Conservation (phyloP, 2,888 invertebrate genomes). For the Yponomeuta malinellus region DNA sequence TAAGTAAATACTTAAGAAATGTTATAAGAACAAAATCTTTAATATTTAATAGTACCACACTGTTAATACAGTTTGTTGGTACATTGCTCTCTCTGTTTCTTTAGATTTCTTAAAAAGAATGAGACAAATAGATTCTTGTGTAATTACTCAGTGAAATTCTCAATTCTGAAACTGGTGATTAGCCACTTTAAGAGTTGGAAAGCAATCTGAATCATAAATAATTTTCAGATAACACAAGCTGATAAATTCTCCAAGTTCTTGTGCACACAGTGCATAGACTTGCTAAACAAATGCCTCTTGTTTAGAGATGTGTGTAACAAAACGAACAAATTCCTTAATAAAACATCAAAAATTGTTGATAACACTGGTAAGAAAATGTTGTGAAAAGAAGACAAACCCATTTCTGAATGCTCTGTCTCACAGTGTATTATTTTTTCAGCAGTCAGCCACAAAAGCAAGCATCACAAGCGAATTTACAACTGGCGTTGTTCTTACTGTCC, state of each 20-base stretch:
- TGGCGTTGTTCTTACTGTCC: not conserved
- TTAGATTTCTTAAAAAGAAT: not conserved
- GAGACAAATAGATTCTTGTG: no score
- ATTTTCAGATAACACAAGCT: constrained; percentile 4
- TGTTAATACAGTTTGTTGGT: no score
- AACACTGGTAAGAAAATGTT: not conserved
- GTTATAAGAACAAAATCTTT: not conserved
- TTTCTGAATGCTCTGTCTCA: no score
- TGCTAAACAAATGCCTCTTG: not conserved
- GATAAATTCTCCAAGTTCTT: not conserved
- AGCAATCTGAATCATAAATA: no score
- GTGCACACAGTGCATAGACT: constrained; percentile 7
- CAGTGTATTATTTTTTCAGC: not conserved
- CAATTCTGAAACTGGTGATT: no score
- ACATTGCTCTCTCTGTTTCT: not conserved
- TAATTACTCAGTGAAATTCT: no score
- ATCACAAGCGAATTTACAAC: not conserved
- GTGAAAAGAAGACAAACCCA: no score
- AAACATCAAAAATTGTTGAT: not conserved
- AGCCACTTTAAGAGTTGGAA: no score
- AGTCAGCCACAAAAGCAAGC: not conserved
- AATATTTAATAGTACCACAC: no score
- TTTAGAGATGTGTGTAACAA: constrained; percentile 3
- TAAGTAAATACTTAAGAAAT: not conserved
- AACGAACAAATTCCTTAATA: not conserved